Evolutionary conservation across 2,113 vertebrate species (phyloP).

Genomic region (Ptychochromis oligacanthus): DNA sequence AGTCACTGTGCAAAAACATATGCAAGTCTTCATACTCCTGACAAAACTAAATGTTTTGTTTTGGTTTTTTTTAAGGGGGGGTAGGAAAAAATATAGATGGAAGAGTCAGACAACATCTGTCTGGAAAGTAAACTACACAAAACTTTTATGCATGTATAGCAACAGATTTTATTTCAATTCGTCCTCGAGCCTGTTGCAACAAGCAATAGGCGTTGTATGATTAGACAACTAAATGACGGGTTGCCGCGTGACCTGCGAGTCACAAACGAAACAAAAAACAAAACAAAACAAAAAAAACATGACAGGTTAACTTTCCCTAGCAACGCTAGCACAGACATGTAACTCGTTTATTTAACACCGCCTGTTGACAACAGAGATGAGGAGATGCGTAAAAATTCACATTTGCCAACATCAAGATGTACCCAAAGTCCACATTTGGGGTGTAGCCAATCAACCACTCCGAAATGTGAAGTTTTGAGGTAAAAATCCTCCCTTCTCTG

Average conservation of each 20-base stretch:
- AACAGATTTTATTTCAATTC: background rate
- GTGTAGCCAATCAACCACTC: background rate
- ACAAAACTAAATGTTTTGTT: too few relatives aligned
- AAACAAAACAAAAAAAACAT: too few relatives aligned
- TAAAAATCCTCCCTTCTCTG: background rate
- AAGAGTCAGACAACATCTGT: background rate
- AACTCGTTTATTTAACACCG: background rate
- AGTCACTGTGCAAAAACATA: background rate
- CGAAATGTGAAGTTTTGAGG: background rate
- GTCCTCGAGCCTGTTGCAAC: background rate
- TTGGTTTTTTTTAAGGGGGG: too few relatives aligned
- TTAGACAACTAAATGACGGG: background rate
- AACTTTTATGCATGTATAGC: background rate
- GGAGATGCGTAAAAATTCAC: background rate
- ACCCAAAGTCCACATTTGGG: background rate
- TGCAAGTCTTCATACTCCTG: background rate
- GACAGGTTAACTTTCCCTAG: background rate
- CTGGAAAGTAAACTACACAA: too few relatives aligned
- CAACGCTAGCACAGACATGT: background rate
- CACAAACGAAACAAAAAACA: too few relatives aligned
- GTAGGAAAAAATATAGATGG: background rate
- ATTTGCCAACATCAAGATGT: background rate
- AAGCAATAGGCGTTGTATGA: background rate
- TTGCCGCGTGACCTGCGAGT: conserved; percentile 7
- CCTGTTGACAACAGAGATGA: background rate